phyloP scores from a whole-genome alignment of 1,140 invertebrate genomes.

The Drosophila suzukii region DNA sequence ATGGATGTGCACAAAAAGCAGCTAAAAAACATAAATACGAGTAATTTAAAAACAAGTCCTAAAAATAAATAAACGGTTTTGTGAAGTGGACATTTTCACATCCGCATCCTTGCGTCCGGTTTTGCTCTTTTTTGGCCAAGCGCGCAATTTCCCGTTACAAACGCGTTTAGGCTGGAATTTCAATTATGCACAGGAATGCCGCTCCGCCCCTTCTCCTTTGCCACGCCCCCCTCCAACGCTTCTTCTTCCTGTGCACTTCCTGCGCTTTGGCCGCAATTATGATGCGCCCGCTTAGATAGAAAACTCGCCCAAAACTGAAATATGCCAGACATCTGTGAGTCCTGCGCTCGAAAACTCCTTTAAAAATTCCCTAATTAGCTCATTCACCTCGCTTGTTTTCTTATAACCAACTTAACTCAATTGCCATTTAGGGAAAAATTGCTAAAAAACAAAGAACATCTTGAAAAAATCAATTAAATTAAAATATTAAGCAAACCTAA shows the following conservation, averaged over 20 bases:
- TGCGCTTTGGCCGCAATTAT: slow-evolving; percentile 65
- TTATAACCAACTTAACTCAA: slow-evolving; percentile 23
- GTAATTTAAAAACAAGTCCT: not conserved
- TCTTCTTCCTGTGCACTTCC: slow-evolving; percentile 43
- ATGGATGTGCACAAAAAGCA: not conserved
- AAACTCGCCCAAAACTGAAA: slow-evolving; percentile 46
- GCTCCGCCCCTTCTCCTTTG: not conserved
- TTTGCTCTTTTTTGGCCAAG: slow-evolving; percentile 57
- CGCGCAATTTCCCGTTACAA: slow-evolving; percentile 79
- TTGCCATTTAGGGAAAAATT: slow-evolving; percentile 24
- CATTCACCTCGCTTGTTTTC: slow-evolving; percentile 11
- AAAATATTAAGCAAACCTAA: no score
- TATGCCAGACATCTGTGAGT: slow-evolving; percentile 46
- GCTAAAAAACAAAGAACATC: slow-evolving; percentile 40
- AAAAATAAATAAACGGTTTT: slow-evolving; percentile 25
- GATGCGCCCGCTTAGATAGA: slow-evolving; percentile 55
- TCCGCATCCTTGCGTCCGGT: slow-evolving; percentile 52
- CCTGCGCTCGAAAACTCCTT: not conserved
- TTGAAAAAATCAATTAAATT: slow-evolving; percentile 11
- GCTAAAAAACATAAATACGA: not conserved
- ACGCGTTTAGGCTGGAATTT: slow-evolving; percentile 81
- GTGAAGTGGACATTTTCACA: slow-evolving; percentile 40
- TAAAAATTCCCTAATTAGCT: not conserved
- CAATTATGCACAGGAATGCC: slow-evolving; percentile 76
- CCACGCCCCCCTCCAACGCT: slow-evolving; percentile 1